These are phyloP conservation scores for Chrysemys picta DNA, from an alignment of 2,113 vertebrate genomes.

Conservation along the genomic window DNA sequence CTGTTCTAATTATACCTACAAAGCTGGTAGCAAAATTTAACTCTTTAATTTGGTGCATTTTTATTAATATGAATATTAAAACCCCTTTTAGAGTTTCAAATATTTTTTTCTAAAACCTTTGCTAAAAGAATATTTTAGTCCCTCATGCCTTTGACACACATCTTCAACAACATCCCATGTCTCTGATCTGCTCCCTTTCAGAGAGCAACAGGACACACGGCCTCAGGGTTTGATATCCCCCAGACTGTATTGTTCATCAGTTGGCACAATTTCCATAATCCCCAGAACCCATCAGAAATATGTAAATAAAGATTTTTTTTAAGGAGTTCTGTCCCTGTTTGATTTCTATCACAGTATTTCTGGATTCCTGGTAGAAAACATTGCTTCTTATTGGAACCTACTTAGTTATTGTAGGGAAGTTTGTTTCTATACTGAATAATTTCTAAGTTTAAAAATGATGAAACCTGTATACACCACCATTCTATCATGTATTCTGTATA, in stretches of 20 bases:
- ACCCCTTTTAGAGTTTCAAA: background rate
- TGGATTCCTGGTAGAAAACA: background rate
- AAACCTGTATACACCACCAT: background rate
- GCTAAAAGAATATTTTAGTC: background rate
- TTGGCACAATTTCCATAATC: too few species aligned
- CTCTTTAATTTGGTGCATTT: background rate
- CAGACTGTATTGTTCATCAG: too few species aligned
- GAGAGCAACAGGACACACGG: too few species aligned
- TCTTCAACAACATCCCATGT: too few species aligned
- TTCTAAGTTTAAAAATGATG: background rate
- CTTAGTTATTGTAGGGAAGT: background rate
- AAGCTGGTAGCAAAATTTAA: background rate
- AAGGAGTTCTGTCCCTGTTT: background rate
- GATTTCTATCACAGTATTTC: background rate
- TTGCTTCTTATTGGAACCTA: background rate
- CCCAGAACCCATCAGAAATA: too few species aligned
- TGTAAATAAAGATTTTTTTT: too few species aligned
- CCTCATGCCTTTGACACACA: background rate
- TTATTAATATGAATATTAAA: slow-evolving; percentile 20
- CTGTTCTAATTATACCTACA: slow-evolving; percentile 15
- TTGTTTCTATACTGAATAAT: background rate
- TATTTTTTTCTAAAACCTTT: background rate
- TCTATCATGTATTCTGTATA: background rate
- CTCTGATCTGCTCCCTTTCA: too few species aligned
- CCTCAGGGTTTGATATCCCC: too few species aligned